Percentiles rank a stretch among this genome's conserved stretches.
Conservation (phyloP, 2,797 vertebrate genomes). For the Anabacerthia variegaticeps region DNA sequence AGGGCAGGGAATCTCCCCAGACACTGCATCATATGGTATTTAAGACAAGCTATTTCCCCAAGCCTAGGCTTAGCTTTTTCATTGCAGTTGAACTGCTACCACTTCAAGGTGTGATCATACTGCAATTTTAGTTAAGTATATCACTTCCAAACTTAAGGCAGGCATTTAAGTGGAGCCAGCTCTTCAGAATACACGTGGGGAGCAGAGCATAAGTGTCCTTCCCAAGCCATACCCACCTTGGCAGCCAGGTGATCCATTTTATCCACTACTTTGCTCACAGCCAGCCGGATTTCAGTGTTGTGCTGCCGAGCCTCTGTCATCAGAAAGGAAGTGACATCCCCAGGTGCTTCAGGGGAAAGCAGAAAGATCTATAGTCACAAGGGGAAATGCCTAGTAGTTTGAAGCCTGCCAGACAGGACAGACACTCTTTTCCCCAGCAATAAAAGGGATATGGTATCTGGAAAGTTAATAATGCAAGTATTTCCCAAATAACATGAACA, state of each 20-base stretch:
- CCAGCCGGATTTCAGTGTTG: constrained; percentile 92
- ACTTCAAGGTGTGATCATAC: neutral
- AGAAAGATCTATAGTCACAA: neutral
- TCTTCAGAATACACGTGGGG: neutral
- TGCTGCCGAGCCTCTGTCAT: constrained; percentile 95
- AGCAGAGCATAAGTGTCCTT: neutral
- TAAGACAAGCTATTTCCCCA: neutral
- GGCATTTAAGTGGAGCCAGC: neutral
- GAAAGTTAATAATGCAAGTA: neutral
- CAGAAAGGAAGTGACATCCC: constrained; percentile 91
- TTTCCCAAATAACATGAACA: neutral
- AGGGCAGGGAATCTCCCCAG: neutral
- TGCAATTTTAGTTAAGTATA: neutral
- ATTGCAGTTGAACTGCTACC: neutral
- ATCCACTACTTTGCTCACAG: constrained; percentile 90
- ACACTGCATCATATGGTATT: accelerated
- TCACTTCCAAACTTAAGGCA: neutral
- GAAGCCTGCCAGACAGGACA: neutral
- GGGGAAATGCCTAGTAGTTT: neutral
- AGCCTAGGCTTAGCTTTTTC: neutral
- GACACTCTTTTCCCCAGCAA: neutral
- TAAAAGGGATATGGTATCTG: neutral
- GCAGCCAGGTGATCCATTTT: constrained; percentile 90
- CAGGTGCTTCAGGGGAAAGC: constrained; percentile 73
- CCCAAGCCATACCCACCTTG: constrained; percentile 78